phyloP scores from a whole-genome alignment of 2,113 vertebrate species.

The Naja naja region DNA sequence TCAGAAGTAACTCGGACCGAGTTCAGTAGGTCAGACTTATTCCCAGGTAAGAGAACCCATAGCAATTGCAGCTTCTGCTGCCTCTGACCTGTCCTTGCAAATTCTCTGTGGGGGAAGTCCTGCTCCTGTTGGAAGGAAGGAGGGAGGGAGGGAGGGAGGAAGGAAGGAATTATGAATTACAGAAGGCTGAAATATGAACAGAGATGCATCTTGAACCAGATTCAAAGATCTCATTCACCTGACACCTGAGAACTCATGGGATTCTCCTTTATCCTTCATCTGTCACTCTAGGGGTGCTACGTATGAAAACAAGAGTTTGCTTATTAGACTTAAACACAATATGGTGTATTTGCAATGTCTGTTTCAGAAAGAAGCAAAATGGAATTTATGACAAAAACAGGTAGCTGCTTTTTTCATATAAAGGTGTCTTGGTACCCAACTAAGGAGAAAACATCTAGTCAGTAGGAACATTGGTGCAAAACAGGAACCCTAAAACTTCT shows the following conservation, averaged over 20 bases:
- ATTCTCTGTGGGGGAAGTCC: not conserved
- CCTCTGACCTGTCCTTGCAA: not conserved
- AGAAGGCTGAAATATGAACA: not conserved
- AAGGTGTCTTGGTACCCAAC: not conserved
- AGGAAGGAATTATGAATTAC: not conserved
- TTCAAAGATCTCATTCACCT: not conserved
- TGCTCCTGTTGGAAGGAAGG: not conserved
- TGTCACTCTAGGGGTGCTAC: not conserved
- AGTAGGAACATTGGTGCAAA: not conserved
- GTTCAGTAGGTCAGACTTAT: not conserved
- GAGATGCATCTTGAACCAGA: not conserved
- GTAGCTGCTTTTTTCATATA: not conserved
- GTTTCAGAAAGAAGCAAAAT: not conserved
- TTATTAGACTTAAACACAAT: not conserved
- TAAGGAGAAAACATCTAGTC: not conserved
- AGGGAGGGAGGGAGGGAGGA: not conserved
- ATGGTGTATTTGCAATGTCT: not conserved
- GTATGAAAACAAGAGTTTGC: not conserved
- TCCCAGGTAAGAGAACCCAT: not conserved
- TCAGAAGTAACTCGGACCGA: not conserved
- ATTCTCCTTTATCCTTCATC: not conserved
- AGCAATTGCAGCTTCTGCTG: not conserved
- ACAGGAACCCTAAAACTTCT: not conserved
- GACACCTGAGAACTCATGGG: no score
- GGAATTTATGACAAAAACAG: not conserved